Percentiles rank a stretch among this genome's conserved stretches.
Conservation (phyloP, 2,888 invertebrate genomes). For the Ecliptopera silaceata region DNA sequence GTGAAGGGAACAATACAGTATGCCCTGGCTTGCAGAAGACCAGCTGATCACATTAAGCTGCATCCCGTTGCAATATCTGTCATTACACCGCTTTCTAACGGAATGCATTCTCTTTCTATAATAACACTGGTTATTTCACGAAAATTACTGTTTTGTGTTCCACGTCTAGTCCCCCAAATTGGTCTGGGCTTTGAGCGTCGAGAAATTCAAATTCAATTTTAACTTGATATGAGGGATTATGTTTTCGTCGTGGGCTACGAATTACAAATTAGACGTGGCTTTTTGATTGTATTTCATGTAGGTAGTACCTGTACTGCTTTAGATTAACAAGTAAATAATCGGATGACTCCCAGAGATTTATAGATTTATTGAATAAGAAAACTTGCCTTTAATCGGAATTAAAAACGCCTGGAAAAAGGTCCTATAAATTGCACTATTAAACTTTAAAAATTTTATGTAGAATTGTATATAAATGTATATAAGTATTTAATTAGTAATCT, state of each 20-base stretch:
- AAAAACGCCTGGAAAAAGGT: too few species aligned
- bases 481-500: too few species aligned
- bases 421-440: too few species aligned
- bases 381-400: too few species aligned
- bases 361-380: too few species aligned
- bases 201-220: conserved; percentile 34
- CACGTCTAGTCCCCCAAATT: conserved; percentile 37
- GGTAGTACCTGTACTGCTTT: not conserved
- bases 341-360: too few species aligned
- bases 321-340: too few species aligned
- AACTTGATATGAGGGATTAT: conserved; percentile 1
- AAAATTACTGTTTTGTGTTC: conserved; percentile 48
- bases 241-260: not conserved
- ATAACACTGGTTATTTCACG: conserved; percentile 46
- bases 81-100: conserved; percentile 54
- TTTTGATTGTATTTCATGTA: conserved; percentile 9
- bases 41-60: conserved; percentile 30
- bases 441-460: too few species aligned
- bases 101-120: conserved; percentile 46
- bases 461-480: too few species aligned
- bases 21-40: not conserved
- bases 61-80: conserved; percentile 36
- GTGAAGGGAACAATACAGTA: too few species aligned
- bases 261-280: not conserved
- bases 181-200: conserved; percentile 28